Conservation (phyloP, 2,888 invertebrate species). For the Lypha dubia region DNA sequence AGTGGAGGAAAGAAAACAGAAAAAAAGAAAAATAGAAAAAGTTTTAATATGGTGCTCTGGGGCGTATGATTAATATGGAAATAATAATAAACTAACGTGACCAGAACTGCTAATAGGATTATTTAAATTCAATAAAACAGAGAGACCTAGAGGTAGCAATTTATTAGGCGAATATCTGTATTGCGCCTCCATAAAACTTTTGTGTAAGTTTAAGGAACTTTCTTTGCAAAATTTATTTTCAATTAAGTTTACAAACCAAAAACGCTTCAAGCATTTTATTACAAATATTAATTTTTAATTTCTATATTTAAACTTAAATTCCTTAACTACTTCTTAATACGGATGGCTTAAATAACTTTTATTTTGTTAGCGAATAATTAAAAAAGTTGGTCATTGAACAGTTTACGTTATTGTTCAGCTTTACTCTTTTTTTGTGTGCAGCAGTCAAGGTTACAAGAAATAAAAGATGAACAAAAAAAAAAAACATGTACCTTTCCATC, state of each 20-base stretch:
- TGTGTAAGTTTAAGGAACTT: background rate
- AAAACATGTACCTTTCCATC: slow-evolving; percentile 31
- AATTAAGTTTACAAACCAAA: too few relatives aligned
- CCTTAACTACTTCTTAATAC: background rate
- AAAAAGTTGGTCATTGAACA: slow-evolving; percentile 1
- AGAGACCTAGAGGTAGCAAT: background rate
- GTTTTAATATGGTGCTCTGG: background rate
- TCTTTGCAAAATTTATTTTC: background rate
- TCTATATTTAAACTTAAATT: background rate
- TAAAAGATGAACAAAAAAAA: too few relatives aligned
- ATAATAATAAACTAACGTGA: background rate
- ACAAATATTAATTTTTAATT: background rate
- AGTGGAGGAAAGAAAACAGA: too few relatives aligned
- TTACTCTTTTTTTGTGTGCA: background rate
- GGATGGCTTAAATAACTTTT: background rate
- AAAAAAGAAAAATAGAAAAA: background rate
- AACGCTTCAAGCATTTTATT: background rate
- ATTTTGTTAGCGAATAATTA: background rate
- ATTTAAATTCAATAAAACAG: background rate
- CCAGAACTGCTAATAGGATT: background rate
- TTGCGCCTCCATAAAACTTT: background rate
- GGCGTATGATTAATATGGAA: slow-evolving; percentile 51
- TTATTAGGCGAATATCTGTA: background rate
- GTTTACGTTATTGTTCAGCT: background rate
- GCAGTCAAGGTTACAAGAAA: slow-evolving; percentile 43